Evolutionary conservation across 1,140 invertebrate species (phyloP).

Genomic region (Drosophila persimilis): DNA sequence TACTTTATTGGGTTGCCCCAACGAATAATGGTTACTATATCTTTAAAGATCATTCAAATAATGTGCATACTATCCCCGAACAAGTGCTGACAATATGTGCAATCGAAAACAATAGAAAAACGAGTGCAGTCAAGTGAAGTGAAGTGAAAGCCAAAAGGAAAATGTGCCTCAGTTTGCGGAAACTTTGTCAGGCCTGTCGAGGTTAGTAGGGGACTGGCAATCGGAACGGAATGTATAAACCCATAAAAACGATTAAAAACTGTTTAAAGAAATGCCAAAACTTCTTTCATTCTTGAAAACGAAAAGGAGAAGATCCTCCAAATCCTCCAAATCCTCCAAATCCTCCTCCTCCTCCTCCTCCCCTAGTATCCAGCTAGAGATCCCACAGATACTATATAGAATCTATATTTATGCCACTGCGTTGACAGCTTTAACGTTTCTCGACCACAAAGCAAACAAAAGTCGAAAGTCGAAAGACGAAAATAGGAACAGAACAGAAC

Average conservation of each 20-base stretch:
- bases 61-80: not conserved
- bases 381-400: conserved; percentile 7
- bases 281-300: not conserved
- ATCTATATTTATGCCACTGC: conserved; percentile 46
- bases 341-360: too few relatives aligned
- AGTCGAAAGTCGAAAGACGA: not conserved
- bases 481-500: conserved; percentile 12
- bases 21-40: too few relatives aligned
- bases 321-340: too few relatives aligned
- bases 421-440: conserved; percentile 47
- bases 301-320: too few relatives aligned
- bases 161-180: conserved; percentile 66
- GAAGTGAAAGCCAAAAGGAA: conserved; percentile 12
- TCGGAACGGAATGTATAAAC: not conserved
- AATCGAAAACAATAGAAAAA: conserved; percentile 17
- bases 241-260: not conserved
- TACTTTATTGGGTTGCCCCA: too few relatives aligned
- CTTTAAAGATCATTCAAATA: conserved; percentile 9
- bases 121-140: not conserved
- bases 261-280: not conserved
- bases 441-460: not conserved
- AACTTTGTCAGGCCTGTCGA: conserved; percentile 64
- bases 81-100: conserved; percentile 38
- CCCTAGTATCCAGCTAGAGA: conserved; percentile 3
- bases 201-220: conserved; percentile 48